phyloP scores from a whole-genome alignment of 2,113 vertebrate species.

The Pica pica region DNA sequence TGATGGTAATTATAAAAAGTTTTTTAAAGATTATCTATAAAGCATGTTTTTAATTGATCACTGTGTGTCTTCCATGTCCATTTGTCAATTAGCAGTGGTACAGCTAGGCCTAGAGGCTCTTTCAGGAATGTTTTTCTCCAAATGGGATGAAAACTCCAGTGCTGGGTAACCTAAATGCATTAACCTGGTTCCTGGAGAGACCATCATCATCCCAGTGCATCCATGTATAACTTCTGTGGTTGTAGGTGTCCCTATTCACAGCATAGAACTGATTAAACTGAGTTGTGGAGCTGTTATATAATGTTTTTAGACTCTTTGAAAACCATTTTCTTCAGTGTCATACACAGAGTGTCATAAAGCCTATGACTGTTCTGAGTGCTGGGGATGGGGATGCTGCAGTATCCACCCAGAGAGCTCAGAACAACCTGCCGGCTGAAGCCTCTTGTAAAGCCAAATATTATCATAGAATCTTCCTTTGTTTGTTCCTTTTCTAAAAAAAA shows the following conservation, averaged over 20 bases:
- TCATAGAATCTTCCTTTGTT: background rate
- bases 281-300: background rate
- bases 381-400: background rate
- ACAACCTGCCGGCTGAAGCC: background rate
- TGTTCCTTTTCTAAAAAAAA: background rate
- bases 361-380: background rate
- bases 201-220: background rate
- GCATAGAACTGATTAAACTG: background rate
- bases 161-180: background rate
- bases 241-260: background rate
- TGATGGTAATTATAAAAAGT: background rate
- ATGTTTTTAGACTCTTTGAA: background rate
- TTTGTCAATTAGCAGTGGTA: background rate
- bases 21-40: background rate
- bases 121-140: background rate
- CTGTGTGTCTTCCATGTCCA: background rate
- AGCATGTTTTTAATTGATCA: background rate
- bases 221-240: background rate
- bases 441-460: background rate
- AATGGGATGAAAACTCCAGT: accelerated
- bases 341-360: background rate
- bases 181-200: background rate
- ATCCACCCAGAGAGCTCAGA: background rate
- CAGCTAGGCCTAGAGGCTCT: background rate
- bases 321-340: background rate